Evolutionary conservation across 2,797 vertebrate genomes (phyloP), one percentile per base, ranked within the genome.

Genomic region (Hippopotamyrus pictus): DNA sequence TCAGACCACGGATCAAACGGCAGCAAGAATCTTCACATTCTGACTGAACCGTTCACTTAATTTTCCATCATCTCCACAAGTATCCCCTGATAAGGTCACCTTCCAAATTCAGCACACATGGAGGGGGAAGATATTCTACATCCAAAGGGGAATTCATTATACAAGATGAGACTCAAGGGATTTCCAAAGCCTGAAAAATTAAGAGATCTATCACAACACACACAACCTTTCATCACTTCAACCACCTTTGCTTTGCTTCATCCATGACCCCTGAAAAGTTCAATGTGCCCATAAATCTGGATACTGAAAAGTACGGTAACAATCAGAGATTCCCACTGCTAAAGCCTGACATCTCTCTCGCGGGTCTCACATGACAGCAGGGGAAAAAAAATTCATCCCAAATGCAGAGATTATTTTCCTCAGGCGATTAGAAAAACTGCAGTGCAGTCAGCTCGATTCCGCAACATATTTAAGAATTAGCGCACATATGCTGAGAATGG

Each of bases 391-490:
- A 22, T 1, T 22, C 41, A 46, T 82, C 76, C 41, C 41, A 82
- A 82, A 82, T 46, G 37, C 76, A 82, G 41, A 82, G 76, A 82
- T 82, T 82, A 82, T 46, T 44, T 82, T 46, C 37, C 76, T 46
- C 41, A 46, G 76, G 41, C 41, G 6, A 41, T 46, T 46, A 82
- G 76, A 82, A 82, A 82, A 82, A 82, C 76, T 82, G 76, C 37
- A 82, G 41, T 44, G 76, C 76, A 82, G 41, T 19, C 76, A 8
- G 17, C 41, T 19, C 7, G 19, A n/a, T 82, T 82, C 41, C 41
- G 19, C 41, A 22, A 82, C 76, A 82, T 82, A 82, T 82, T 82
- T 82, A 82, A 82, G 76, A 82, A 82, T 82, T 82, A 82, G 76
- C 76, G 37, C 76, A 82, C 76, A 82, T 82, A 82, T 82, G 76